Percentiles rank a stretch among this genome's conserved stretches.
Conservation (phyloP, 2,888 invertebrate genomes). For the Nymphalis polychloros region DNA sequence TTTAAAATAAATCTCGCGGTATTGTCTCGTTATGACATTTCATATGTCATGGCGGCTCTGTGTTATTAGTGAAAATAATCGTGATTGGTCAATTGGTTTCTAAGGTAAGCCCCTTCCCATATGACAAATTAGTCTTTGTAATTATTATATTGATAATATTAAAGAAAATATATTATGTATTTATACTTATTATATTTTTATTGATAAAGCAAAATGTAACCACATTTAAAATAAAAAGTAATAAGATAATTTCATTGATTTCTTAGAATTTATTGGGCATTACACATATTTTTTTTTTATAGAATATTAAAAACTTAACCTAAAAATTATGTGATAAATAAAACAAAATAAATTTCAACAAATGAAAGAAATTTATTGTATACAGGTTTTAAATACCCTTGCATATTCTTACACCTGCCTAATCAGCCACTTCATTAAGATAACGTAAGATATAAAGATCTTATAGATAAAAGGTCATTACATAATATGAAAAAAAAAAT, state of each 20-base stretch:
- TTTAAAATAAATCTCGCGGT: no score
- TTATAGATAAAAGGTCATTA: slow-evolving; percentile 75
- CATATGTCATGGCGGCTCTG: no score
- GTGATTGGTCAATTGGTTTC: no score
- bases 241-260: slow-evolving; percentile 3
- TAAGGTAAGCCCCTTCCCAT: no score
- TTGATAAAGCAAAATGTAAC: background rate
- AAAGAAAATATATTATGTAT: no score
- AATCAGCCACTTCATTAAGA: slow-evolving; percentile 74
- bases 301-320: slow-evolving; percentile 14
- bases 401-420: slow-evolving; percentile 76
- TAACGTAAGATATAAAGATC: slow-evolving; percentile 79
- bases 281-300: slow-evolving; percentile 8
- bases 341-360: slow-evolving; percentile 75
- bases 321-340: slow-evolving; percentile 48
- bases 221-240: background rate
- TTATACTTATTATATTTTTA: background rate
- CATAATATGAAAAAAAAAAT: slow-evolving; percentile 71
- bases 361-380: slow-evolving; percentile 83
- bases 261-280: slow-evolving; percentile 7
- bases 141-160: no score
- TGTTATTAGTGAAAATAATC: no score
- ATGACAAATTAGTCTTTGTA: no score
- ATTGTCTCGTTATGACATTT: no score
- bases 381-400: slow-evolving; percentile 82